Evolutionary conservation across 2,888 invertebrate genomes (phyloP), one percentile per base, ranked within the genome.

Genomic region (Cotesia congregata): DNA sequence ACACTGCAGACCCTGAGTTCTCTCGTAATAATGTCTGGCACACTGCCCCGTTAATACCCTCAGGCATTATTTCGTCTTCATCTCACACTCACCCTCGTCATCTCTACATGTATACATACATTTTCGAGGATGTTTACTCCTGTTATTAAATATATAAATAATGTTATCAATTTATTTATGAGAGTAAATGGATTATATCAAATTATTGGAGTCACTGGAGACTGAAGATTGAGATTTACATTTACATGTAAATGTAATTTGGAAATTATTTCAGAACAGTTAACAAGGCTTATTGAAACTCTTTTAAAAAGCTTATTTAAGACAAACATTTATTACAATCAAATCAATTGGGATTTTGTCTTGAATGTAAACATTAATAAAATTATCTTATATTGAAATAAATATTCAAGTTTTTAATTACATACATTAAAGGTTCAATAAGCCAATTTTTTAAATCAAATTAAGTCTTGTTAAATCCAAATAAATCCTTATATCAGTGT

Each of bases 1-100:
- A 76, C 72, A 76, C 30, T 30, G 40, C 41, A 41, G 40, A 65
- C 69, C 64, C 61, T 62, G 61, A 50, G 68, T 68, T 50, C 85
- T 83, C 84, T 87, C 88, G 86, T 86, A 87, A 87, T 86, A 88
- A 87, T 80, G 85, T 82, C 85, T 86, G 87, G 86, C 87, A 88
- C 87, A 87, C 86, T 88, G 87, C 86, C 87, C 88, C 83, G 87
- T 82, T 88, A 84, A 85, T 85, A 82, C 79, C 83, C 79, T 80
- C 80, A 77, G 82, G 82, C 82, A 50, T 50, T 50, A 50, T 50
- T 50, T 50, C 50, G 12, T 50, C 82, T 83, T 82, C 38, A 83
- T 83, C 80, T 80, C 64, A 67, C 70, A 50, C 50, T 50, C 50
- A 50, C 50, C 50, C 50, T 50, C 50, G 50, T 50, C 50, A 50